phyloP scores from a whole-genome alignment of 2,888 invertebrate genomes.

The Sesamia inferens region DNA sequence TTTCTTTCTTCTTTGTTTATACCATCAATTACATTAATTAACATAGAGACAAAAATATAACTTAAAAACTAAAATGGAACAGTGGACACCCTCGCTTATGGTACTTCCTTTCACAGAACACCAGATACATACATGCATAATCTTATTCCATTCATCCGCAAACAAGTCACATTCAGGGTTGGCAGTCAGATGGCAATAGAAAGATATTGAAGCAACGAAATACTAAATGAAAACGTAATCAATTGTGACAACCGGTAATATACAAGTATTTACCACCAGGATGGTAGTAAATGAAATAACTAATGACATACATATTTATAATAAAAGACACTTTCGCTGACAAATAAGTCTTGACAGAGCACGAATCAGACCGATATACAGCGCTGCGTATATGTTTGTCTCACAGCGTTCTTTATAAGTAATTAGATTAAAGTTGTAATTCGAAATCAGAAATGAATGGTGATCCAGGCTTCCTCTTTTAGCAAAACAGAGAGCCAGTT shows the following conservation, averaged over 20 bases:
- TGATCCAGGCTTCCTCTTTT: neutral
- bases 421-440: neutral
- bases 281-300: neutral
- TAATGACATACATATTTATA: neutral
- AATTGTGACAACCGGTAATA: neutral
- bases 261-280: neutral
- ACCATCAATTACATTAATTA: no score
- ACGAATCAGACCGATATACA: neutral
- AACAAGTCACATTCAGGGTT: no score
- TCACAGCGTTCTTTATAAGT: no score
- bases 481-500: slow-evolving; percentile 7
- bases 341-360: neutral
- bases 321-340: neutral
- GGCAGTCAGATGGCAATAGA: neutral
- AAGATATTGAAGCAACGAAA: neutral
- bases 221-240: neutral
- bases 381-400: neutral
- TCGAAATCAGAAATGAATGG: neutral
- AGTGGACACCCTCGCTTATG: no score
- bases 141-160: no score
- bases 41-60: no score
- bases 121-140: no score
- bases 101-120: no score
- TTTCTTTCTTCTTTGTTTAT: no score
- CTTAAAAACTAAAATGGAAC: no score